phyloP scores from a whole-genome alignment of 2,113 vertebrate species.

The Cyprinodon variegatus region DNA sequence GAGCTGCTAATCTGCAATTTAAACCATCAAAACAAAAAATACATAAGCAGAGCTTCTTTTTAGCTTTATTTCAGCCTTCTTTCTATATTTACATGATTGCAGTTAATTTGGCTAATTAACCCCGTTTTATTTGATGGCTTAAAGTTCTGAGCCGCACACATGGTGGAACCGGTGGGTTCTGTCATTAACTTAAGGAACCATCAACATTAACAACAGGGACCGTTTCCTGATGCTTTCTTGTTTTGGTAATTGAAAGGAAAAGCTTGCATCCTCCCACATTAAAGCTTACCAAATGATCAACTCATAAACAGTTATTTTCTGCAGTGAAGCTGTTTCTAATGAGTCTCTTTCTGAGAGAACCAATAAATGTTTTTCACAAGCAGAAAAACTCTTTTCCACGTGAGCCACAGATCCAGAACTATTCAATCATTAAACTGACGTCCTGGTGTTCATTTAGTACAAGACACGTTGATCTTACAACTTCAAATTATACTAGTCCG shows the following conservation, averaged over 20 bases:
- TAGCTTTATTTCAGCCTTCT: background rate
- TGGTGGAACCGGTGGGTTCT: background rate
- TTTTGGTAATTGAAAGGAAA: constrained; percentile 22
- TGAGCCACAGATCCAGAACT: background rate
- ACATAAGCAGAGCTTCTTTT: no score
- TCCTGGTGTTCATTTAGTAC: background rate
- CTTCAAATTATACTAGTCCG: no score
- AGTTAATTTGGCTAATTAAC: no score
- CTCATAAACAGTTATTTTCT: constrained; percentile 25
- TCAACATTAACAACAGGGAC: constrained; percentile 6
- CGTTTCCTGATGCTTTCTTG: constrained; percentile 3
- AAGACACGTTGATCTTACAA: no score
- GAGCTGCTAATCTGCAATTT: background rate
- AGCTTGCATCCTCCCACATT: constrained; percentile 21
- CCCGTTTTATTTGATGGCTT: background rate
- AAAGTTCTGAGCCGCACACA: background rate
- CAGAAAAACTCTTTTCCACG: background rate
- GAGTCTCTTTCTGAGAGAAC: background rate
- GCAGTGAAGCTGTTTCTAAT: background rate
- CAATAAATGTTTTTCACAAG: background rate
- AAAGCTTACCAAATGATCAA: constrained; percentile 50
- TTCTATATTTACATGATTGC: background rate
- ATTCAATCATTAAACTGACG: background rate
- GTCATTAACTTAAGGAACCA: constrained; percentile 8
- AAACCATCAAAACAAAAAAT: no score